A percentile compares a stretch with the other conserved stretches of the same genome.
Evolutionary conservation across 2,888 invertebrate genomes (phyloP).

Genomic region (Busseola fusca): DNA sequence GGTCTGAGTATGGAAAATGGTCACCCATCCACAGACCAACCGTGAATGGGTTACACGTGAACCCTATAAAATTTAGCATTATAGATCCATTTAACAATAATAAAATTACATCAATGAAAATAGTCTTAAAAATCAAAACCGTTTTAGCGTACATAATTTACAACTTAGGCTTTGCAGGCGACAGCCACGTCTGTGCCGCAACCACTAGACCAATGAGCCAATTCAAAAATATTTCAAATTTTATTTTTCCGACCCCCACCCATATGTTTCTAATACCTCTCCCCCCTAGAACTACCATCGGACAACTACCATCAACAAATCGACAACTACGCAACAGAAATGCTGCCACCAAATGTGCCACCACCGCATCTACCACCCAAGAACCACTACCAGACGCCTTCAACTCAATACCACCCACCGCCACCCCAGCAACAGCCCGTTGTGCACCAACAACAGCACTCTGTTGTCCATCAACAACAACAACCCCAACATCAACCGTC

Average conservation of each 20-base stretch:
- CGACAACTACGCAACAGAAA: slow-evolving; percentile 85
- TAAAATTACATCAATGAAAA: not conserved
- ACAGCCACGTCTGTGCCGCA: not conserved
- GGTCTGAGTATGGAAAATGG: too few species aligned
- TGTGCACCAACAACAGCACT: slow-evolving; percentile 19
- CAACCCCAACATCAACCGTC: slow-evolving; percentile 56
- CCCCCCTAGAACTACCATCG: slow-evolving; percentile 76
- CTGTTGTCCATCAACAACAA: slow-evolving; percentile 32
- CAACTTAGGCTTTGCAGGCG: not conserved
- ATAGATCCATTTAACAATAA: too few species aligned
- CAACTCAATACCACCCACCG: slow-evolving; percentile 66
- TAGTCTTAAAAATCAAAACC: too few species aligned
- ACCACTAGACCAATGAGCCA: not conserved
- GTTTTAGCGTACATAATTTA: too few species aligned
- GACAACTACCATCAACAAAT: slow-evolving; percentile 87
- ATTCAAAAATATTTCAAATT: slow-evolving; percentile 3
- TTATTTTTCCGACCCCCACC: slow-evolving; percentile 55
- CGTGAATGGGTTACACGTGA: too few species aligned
- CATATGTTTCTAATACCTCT: slow-evolving; percentile 72
- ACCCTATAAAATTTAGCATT: too few species aligned
- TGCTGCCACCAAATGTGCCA: slow-evolving; percentile 76
- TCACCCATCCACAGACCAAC: too few species aligned
- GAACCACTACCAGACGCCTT: slow-evolving; percentile 82
- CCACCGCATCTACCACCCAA: slow-evolving; percentile 80
- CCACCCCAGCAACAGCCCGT: slow-evolving; percentile 27